Conservation (phyloP, 2,113 vertebrate genomes). For the Xenotilapia longispinis region DNA sequence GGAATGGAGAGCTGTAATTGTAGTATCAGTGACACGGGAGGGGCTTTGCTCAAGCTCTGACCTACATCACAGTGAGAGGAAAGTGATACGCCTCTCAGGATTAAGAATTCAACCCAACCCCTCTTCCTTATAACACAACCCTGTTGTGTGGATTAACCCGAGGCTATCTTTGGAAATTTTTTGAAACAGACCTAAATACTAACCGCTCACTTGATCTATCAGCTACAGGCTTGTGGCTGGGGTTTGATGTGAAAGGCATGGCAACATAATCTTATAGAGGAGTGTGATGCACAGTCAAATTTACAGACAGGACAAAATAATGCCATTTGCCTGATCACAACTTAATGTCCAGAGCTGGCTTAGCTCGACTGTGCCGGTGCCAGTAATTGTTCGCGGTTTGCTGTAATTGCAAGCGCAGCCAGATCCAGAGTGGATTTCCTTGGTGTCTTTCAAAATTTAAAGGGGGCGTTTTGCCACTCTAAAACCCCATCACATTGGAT, state of each 20-base stretch:
- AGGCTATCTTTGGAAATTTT: slow-evolving; percentile 46
- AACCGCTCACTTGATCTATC: slow-evolving; percentile 19
- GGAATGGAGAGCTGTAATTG: neutral
- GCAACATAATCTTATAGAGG: neutral
- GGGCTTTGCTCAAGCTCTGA: slow-evolving; percentile 52
- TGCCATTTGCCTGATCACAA: slow-evolving; percentile 32
- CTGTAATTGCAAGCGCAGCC: slow-evolving; percentile 38
- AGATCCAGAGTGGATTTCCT: slow-evolving; percentile 55
- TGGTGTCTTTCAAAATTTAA: slow-evolving; percentile 54
- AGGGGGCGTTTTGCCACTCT: slow-evolving; percentile 46
- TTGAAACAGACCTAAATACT: slow-evolving; percentile 31
- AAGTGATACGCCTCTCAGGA: slow-evolving; percentile 61
- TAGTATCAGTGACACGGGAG: slow-evolving; percentile 30
- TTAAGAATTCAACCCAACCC: slow-evolving; percentile 51
- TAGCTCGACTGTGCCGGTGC: neutral
- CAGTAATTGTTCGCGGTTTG: slow-evolving; percentile 47
- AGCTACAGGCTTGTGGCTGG: neutral
- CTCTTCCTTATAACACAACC: slow-evolving; percentile 36
- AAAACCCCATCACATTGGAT: slow-evolving; percentile 63
- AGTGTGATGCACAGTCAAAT: neutral
- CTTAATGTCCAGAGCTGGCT: slow-evolving; percentile 29
- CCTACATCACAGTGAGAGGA: slow-evolving; percentile 63
- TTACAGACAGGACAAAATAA: neutral
- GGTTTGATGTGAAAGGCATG: neutral
- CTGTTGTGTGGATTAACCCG: slow-evolving; percentile 55